phyloP scores from a whole-genome alignment of 2,888 invertebrate species.

The Heliconius ethilla region DNA sequence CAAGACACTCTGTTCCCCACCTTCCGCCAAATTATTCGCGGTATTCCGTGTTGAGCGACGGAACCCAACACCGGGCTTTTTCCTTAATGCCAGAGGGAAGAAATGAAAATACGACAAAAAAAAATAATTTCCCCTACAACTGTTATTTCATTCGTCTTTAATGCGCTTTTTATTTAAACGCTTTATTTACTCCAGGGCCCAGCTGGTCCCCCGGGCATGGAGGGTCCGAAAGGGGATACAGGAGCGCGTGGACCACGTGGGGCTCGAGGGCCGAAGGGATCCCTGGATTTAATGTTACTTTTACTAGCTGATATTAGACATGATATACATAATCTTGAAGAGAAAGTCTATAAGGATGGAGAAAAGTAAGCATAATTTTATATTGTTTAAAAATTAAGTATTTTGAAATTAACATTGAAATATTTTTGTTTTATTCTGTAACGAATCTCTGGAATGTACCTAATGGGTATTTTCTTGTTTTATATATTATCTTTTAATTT shows the following conservation, averaged over 20 bases:
- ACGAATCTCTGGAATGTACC: no score
- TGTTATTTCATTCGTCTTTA: no score
- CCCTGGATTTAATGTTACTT: slow-evolving; percentile 84
- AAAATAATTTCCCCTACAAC: no score
- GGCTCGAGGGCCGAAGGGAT: slow-evolving; percentile 83
- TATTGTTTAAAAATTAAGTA: neutral
- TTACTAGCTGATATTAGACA: slow-evolving; percentile 84
- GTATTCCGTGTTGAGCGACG: no score
- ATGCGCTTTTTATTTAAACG: neutral
- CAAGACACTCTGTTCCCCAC: no score
- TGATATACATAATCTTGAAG: slow-evolving; percentile 83
- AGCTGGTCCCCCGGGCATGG: slow-evolving; percentile 82
- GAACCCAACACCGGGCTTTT: no score
- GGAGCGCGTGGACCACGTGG: slow-evolving; percentile 83
- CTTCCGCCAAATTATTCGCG: no score
- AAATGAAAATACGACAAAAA: no score
- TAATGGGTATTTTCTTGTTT: neutral
- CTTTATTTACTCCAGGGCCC: slow-evolving; percentile 76
- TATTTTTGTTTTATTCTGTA: no score
- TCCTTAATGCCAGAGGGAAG: no score
- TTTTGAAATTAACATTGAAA: no score
- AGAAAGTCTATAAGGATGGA: slow-evolving; percentile 80
- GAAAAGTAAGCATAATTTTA: slow-evolving; percentile 54
- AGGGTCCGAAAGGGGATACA: slow-evolving; percentile 83
- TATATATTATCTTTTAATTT: neutral